Percentiles rank a stretch among this genome's conserved stretches.
Conservation (phyloP, 2,113 vertebrate species). For the Lathamus discolor region DNA sequence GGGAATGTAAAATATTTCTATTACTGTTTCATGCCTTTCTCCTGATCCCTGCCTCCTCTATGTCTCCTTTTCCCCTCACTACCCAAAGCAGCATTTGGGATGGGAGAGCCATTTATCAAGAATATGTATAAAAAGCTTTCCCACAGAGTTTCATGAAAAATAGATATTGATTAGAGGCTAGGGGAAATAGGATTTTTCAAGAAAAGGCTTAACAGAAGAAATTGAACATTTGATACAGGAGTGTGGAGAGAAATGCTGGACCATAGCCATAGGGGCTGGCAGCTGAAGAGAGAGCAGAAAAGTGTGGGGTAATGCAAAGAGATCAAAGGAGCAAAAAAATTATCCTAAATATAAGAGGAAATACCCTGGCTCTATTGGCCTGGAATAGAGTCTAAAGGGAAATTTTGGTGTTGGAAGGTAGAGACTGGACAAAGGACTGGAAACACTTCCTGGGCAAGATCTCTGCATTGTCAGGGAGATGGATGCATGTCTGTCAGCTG, state of each 20-base stretch:
- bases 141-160: background rate
- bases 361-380: background rate
- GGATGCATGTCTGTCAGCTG: background rate
- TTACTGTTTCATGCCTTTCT: background rate
- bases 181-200: background rate
- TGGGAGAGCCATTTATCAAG: background rate
- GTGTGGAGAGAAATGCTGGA: background rate
- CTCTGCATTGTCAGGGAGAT: background rate
- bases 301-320: background rate
- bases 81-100: background rate
- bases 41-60: background rate
- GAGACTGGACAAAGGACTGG: background rate
- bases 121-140: background rate
- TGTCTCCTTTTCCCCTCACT: background rate
- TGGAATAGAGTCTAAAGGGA: background rate
- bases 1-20: constrained; percentile 15
- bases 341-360: background rate
- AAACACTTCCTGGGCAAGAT: background rate
- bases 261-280: background rate
- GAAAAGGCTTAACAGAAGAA: background rate
- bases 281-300: background rate
- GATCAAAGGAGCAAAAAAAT: background rate
- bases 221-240: background rate
- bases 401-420: background rate
- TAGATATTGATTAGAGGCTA: background rate